phyloP scores from a whole-genome alignment of 2,888 invertebrate genomes.

The Hyposoter dolosus region DNA sequence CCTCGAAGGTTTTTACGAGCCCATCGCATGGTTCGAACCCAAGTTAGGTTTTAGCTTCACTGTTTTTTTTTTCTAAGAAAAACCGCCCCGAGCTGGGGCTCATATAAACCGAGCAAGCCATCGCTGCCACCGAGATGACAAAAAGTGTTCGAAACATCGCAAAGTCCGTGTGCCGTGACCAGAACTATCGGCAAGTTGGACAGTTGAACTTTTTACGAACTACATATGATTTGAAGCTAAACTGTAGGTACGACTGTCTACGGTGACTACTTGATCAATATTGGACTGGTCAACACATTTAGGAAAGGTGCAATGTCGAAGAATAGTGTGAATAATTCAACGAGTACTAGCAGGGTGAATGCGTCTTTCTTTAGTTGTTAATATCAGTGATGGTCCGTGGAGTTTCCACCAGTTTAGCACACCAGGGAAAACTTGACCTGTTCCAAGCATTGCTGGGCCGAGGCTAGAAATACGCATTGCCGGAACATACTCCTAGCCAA shows the following conservation, averaged over 20 bases:
- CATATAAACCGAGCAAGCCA: too few relatives aligned
- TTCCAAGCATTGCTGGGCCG: slow-evolving; percentile 11
- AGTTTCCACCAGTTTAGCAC: slow-evolving; percentile 23
- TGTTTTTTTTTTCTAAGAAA: too few relatives aligned
- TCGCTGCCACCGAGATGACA: background rate
- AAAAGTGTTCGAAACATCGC: background rate
- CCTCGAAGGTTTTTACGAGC: too few relatives aligned
- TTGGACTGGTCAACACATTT: background rate
- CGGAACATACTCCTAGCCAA: slow-evolving; percentile 14
- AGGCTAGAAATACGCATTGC: slow-evolving; percentile 30
- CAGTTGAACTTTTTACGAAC: background rate
- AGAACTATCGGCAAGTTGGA: background rate
- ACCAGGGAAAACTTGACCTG: slow-evolving; percentile 43
- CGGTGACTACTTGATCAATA: background rate
- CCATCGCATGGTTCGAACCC: too few relatives aligned
- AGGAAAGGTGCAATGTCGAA: background rate
- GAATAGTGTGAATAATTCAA: slow-evolving; percentile 46
- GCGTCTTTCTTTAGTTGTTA: slow-evolving; percentile 36
- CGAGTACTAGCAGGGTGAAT: slow-evolving; percentile 4
- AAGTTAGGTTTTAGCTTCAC: too few relatives aligned
- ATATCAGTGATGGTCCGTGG: slow-evolving; percentile 32
- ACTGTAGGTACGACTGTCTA: background rate
- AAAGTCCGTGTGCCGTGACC: background rate
- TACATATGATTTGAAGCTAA: background rate
- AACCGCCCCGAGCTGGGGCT: too few relatives aligned